Base-by-base conservation (phyloP, 2,888 invertebrate genomes). In the Agrotis exclamationis region DNA sequence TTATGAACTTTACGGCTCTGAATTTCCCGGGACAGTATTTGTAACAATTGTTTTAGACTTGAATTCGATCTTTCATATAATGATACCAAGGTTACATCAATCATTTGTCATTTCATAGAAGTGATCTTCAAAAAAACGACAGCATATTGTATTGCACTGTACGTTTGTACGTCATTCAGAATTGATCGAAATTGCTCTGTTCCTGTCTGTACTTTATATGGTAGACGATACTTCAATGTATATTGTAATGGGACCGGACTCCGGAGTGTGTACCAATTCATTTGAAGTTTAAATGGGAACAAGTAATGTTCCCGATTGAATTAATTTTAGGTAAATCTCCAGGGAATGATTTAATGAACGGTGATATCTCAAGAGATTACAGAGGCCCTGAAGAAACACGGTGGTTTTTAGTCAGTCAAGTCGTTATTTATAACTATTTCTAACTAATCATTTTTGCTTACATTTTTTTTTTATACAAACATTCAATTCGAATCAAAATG, bases 61-160 rank as follows among this genome's bases (percentile, higher is more conserved):
- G n/a, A 77, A 65, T 65, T 65, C 18, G 18, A 62, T 65, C 33
- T 53, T 50, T 11, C 57, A 59, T 68, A 56, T 39, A 39, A 33
- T 28, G 53, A 65, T 33, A 60, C 20, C 77, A 78, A 78, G 69
- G 79, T 45, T 22, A 69, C 62, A 59, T 79, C 74, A 69, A 78
- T 78, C 63, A 79, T 64, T 18, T 47, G 44, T 60, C 48, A 77
- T 65, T 33, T 51, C 22, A 63, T 45, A 65, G 6, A 4, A 24
- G 20, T 24, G 50, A 45, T 74, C 22, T 69, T 45, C 14, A 54
- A 69, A 73, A 70, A 77, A 63, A 28, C 33, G 20, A 22, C 47
- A 14, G 7, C 22, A 73, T 63, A 68, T 73, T 50, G 50, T 78
- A 69, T 73, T 54, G 53, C 62, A 69, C 44, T 28, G 62, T 72